phyloP scores from a whole-genome alignment of 2,113 vertebrate genomes.

The Cynocephalus volans region DNA sequence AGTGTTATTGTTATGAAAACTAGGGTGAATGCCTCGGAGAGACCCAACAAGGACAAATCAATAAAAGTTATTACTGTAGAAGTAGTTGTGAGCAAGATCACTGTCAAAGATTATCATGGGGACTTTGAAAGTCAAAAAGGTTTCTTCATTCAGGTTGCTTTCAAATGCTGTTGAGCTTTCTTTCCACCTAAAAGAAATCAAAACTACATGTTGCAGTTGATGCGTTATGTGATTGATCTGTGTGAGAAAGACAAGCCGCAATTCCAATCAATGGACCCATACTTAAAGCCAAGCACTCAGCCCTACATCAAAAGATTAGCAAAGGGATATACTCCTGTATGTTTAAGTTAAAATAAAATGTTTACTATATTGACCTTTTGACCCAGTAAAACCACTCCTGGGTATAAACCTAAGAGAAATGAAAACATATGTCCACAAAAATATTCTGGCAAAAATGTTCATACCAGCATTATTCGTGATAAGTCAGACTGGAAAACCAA shows the following conservation, averaged over 20 bases:
- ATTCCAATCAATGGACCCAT: conserved; percentile 4
- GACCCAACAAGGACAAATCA: not conserved
- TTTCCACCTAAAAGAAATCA: conserved; percentile 18
- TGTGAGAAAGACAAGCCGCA: not conserved
- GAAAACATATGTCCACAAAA: conserved; percentile 71
- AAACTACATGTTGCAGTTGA: not conserved
- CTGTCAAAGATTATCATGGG: not conserved
- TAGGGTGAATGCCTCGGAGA: not conserved
- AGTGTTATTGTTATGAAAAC: conserved; percentile 21
- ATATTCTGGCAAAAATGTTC: conserved; percentile 49
- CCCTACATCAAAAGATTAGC: conserved; percentile 68
- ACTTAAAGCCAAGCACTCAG: conserved; percentile 53
- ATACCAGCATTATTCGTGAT: not conserved
- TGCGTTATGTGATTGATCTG: not conserved
- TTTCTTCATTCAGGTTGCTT: not conserved
- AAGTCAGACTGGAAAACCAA: conserved; percentile 15
- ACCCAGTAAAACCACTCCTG: conserved; percentile 74
- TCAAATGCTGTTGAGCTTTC: conserved; percentile 4
- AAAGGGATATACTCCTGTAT: conserved; percentile 56
- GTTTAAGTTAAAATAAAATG: conserved; percentile 79
- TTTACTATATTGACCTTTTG: conserved; percentile 71
- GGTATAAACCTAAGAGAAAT: conserved; percentile 71
- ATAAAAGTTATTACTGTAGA: not conserved
- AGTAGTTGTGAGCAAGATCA: not conserved
- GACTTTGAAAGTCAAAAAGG: not conserved